Evolutionary conservation across 1,140 invertebrate genomes (phyloP).

Genomic region (Drosophila miranda): DNA sequence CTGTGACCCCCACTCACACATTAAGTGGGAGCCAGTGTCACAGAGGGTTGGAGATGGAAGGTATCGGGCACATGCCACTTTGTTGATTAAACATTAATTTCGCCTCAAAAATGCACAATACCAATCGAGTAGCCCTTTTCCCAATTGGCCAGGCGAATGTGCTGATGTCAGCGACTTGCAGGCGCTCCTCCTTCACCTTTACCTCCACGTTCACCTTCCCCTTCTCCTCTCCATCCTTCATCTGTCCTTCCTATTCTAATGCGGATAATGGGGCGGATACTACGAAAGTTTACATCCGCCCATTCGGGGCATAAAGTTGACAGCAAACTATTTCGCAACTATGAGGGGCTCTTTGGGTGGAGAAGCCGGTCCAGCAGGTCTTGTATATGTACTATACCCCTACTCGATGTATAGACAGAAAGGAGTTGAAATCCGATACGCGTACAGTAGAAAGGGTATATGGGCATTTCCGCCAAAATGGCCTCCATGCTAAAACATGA

Average conservation of each 20-base stretch:
- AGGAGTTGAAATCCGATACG: too few species aligned
- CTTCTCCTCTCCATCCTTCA: neutral
- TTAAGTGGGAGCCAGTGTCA: too few species aligned
- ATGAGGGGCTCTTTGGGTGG: too few species aligned
- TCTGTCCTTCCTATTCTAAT: neutral
- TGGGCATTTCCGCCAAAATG: too few species aligned
- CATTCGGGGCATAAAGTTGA: too few species aligned
- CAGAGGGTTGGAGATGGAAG: neutral
- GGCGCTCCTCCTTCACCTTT: neutral
- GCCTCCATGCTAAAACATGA: too few species aligned
- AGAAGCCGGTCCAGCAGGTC: too few species aligned
- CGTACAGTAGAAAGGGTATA: too few species aligned
- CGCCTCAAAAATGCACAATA: slow-evolving; percentile 46
- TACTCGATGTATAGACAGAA: too few species aligned
- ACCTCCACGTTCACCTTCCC: neutral
- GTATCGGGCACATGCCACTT: slow-evolving; percentile 31
- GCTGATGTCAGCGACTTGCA: neutral
- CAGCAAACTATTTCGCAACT: slow-evolving; percentile 1
- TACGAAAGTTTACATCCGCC: slow-evolving; percentile 4
- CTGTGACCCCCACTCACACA: too few species aligned
- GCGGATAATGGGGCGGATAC: neutral
- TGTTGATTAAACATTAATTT: slow-evolving; percentile 72
- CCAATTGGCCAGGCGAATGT: neutral
- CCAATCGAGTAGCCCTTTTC: slow-evolving; percentile 19
- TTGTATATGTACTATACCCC: too few species aligned